These are phyloP conservation scores for Eristalis arbustorum DNA, from an alignment of 2,888 invertebrate genomes.

Conservation along the genomic window DNA sequence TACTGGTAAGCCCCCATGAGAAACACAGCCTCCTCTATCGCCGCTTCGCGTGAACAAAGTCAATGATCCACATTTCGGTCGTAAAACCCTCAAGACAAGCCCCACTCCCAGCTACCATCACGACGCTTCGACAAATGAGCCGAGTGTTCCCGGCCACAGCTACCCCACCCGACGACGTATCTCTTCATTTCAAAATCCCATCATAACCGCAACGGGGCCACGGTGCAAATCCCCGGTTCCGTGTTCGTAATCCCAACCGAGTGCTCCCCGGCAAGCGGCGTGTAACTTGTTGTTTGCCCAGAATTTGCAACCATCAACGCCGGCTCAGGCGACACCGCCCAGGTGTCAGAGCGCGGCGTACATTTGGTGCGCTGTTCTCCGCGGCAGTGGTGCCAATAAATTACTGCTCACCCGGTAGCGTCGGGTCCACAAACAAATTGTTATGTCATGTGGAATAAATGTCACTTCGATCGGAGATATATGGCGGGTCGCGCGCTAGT, in stretches of 20 bases:
- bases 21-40: not conserved
- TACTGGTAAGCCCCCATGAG: not conserved
- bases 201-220: not conserved
- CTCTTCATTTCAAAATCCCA: not conserved
- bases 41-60: not conserved
- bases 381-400: slow-evolving; percentile 23
- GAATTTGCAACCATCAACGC: not conserved
- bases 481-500: slow-evolving; percentile 17
- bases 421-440: slow-evolving; percentile 52
- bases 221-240: not conserved
- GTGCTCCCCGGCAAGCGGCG: not conserved
- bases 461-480: slow-evolving; percentile 62
- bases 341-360: too few species aligned
- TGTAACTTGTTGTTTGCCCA: not conserved
- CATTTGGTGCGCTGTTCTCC: too few species aligned
- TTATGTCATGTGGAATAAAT: slow-evolving; percentile 64
- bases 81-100: not conserved
- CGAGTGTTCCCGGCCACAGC: not conserved
- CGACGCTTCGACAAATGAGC: not conserved
- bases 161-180: not conserved
- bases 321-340: not conserved
- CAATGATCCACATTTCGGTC: not conserved
- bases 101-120: not conserved
- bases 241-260: not conserved
- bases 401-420: slow-evolving; percentile 31